Conservation (phyloP, 2,113 vertebrate genomes). For the Polyodon spathula region DNA sequence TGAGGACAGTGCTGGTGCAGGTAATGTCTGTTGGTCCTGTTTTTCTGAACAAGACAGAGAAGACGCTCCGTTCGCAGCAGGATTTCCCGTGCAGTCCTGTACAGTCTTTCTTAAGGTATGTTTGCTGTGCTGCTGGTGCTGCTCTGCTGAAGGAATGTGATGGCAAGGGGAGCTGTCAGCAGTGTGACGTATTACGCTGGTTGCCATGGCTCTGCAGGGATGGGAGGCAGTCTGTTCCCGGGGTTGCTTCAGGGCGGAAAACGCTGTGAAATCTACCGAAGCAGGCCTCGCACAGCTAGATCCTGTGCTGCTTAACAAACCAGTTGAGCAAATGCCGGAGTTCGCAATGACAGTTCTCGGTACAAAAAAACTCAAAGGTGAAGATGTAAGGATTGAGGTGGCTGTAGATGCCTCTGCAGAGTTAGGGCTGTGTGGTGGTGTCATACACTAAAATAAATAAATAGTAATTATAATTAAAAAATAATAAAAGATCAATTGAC, state of each 20-base stretch:
- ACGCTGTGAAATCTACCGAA: slow-evolving; percentile 24
- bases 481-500: neutral
- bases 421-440: slow-evolving; percentile 90
- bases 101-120: slow-evolving; percentile 10
- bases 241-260: slow-evolving; percentile 27
- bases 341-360: slow-evolving; percentile 33
- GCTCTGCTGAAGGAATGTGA: slow-evolving; percentile 41
- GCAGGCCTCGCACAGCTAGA: slow-evolving; percentile 22
- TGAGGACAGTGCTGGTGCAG: neutral
- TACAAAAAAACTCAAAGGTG: slow-evolving; percentile 52
- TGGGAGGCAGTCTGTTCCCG: slow-evolving; percentile 24
- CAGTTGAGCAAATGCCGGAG: slow-evolving; percentile 28
- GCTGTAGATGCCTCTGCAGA: slow-evolving; percentile 60
- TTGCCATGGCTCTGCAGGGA: slow-evolving; percentile 64
- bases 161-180: slow-evolving; percentile 53
- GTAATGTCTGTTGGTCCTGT: too few species aligned
- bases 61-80: too few species aligned
- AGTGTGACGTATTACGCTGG: slow-evolving; percentile 80
- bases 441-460: slow-evolving; percentile 75
- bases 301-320: slow-evolving; percentile 18
- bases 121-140: slow-evolving; percentile 26
- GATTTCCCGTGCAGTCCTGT: neutral
- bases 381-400: slow-evolving; percentile 37
- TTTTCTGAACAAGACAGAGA: too few species aligned
- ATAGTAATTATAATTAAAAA: neutral